Conservation (phyloP, 2,888 invertebrate genomes). For the Sepiola atlantica region DNA sequence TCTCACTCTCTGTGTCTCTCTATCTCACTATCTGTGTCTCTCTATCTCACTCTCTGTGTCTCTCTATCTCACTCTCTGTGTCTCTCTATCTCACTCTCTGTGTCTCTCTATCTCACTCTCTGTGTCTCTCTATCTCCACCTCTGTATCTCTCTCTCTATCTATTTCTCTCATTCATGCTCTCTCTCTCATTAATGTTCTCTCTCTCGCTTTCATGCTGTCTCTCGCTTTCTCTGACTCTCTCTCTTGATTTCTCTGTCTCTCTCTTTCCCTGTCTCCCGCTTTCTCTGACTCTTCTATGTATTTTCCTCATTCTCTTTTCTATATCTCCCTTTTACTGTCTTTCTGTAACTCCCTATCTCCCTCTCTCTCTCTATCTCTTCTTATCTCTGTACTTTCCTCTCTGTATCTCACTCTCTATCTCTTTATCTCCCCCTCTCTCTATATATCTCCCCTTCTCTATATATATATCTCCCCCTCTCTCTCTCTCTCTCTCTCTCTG, state of each 20-base stretch:
- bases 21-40: background rate
- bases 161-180: too few species aligned
- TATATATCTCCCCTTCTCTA: too few species aligned
- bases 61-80: background rate
- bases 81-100: background rate
- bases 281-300: background rate
- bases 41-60: background rate
- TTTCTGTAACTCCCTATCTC: background rate
- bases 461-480: too few species aligned
- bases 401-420: too few species aligned
- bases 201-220: background rate
- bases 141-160: background rate
- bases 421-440: too few species aligned
- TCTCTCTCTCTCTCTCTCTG: too few species aligned
- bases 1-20: background rate
- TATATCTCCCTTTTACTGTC: background rate
- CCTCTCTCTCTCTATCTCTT: background rate
- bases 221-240: background rate
- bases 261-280: background rate
- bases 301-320: background rate
- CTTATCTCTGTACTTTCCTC: too few species aligned
- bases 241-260: accelerated
- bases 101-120: background rate
- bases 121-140: too few species aligned
- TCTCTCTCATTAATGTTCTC: background rate